Base-by-base conservation (phyloP, 2,113 vertebrate genomes). In the Redunca redunca region DNA sequence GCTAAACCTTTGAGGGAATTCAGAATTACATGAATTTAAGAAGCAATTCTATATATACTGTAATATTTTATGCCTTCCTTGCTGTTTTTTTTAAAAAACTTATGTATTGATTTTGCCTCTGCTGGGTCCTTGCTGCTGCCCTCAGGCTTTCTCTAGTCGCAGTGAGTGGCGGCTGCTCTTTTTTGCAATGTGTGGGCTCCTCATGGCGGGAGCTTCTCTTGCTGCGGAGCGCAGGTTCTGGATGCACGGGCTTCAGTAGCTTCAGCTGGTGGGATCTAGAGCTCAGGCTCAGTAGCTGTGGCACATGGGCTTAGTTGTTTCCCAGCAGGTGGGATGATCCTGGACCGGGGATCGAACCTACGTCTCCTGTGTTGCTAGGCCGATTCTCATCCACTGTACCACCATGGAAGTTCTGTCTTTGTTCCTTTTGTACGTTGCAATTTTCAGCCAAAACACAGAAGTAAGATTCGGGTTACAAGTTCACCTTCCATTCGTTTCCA, bases 181-280 rank as follows among this genome's bases (percentile, higher is more conserved):
- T 1, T 0, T 71, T 71, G n/a, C 64, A 21, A 21, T 12, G n/a
- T 71, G n/a, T 36, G 64, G 64, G n/a, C 64, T 21, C 9, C 64
- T 5, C 19, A 21, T 23, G 19, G n/a, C 1, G 5, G 64, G 4
- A 36, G 17, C n/a, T 36, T 21, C n/a, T 71, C 64, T 71, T 71
- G n/a, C 19, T 36, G 64, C 0, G 0, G n/a, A 36, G n/a, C 2
- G 0, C 64, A 36, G n/a, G 64, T 36, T 11, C 64, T 36, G n/a
- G 64, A n/a, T 0, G 0, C n/a, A 23, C 0, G 19, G 67, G 67
- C 67, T 71, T 23, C 2, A 0, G 67, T 11, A 36, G n/a, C 6
- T 36, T 19, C 67, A 71, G n/a, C 67, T 71, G 67, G n/a, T 36
- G 67, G 67, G 19, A 12, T 36, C n/a, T 1, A 71, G n/a, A 6